Evolutionary conservation across 2,113 vertebrate species (phyloP), one percentile per base, ranked within the genome.

Genomic region (Vulpes lagopus): DNA sequence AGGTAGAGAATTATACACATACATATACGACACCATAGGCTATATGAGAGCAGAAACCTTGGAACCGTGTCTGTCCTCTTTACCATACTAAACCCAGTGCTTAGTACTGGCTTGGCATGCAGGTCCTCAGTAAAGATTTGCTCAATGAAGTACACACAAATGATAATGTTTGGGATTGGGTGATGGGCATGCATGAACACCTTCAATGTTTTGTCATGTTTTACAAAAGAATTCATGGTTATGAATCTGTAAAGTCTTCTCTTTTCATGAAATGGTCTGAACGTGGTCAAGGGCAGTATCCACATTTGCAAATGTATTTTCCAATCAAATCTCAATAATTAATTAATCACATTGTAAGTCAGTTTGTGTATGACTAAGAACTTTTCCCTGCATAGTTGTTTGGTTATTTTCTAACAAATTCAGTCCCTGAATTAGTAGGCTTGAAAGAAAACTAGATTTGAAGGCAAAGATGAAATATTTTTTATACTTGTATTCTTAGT

Each of bases 241-340:
- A 55, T 55, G 69, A 86, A 57, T 86, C 30, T 79, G 6, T 82
- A 83, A 93, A 94, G 32, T 55, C 27, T 95, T 91, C 16, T 82
- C 49, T 92, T n/a, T 78, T 89, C 20, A 83, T 78, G 16, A 71
- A 83, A 82, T 91, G 20, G 8, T 82, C 59, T 67, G 43, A 92
- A 90, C 15, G 23, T 73, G 16, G 15, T 67, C 62, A 91, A 91
- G 11, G 32, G 43, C 30, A 91, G 10, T 76, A 91, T 93, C 30
- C 14, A 95, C 12, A 83, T 78, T 62, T 94, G 23, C 27, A 89
- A 92, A 94, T 57, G 6, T 88, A 78, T 81, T 89, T 98, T 71
- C 32, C 74, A 71, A 27, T 79, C 38, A 57, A 92, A 82, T 69
- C 23, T 94, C 65, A 84, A 71, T 67, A 92, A 82, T 76, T 73